These are phyloP conservation scores for Psilopsiagon aurifrons DNA, from an alignment of 2,113 vertebrate species.

Conservation along the genomic window DNA sequence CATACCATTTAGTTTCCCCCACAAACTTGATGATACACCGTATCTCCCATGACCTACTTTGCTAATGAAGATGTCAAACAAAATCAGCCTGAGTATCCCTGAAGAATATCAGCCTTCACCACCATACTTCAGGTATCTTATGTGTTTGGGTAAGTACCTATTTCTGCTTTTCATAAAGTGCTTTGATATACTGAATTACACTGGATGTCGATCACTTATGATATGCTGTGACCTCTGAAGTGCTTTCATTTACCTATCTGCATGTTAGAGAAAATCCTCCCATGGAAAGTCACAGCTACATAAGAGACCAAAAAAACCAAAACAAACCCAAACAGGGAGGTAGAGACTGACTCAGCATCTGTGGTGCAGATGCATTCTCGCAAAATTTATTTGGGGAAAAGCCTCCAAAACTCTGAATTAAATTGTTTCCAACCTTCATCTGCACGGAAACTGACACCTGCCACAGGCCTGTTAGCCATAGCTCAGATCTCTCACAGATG, in stretches of 20 bases:
- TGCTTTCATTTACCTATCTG: neutral
- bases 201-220: neutral
- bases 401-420: neutral
- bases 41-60: neutral
- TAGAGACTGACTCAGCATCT: neutral
- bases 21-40: neutral
- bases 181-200: neutral
- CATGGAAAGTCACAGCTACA: neutral
- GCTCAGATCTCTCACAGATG: neutral
- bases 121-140: neutral
- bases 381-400: neutral
- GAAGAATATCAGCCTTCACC: neutral
- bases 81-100: neutral
- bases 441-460: neutral
- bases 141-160: neutral
- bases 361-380: neutral
- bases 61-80: neutral
- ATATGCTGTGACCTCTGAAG: neutral
- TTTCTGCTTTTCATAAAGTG: neutral
- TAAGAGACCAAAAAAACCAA: neutral
- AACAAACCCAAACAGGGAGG: neutral
- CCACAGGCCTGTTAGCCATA: neutral
- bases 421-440: neutral
- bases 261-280: neutral
- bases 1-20: neutral